A percentile compares a stretch with the other conserved stretches of the same genome.
Conservation (phyloP, 2,797 vertebrate species). For the Echiichthys vipera region DNA sequence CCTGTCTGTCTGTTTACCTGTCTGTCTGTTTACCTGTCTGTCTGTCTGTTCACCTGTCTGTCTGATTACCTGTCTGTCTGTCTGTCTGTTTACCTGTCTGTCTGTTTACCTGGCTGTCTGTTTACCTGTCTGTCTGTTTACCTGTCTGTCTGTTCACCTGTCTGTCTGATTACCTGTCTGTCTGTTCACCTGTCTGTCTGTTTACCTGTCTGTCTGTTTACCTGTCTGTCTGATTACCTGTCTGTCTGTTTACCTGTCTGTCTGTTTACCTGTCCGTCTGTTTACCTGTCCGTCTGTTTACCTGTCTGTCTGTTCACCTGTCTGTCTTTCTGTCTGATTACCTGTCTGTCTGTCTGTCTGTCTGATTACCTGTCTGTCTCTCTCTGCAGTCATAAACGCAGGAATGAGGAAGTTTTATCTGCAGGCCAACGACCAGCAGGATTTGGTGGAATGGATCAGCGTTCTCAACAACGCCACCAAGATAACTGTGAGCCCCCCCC, state of each 20-base stretch:
- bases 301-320: not conserved
- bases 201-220: not conserved
- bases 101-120: too few relatives aligned
- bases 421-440: constrained; percentile 98
- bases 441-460: constrained; percentile 95
- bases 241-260: not conserved
- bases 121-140: not conserved
- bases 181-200: too few relatives aligned
- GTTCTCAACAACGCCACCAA: constrained; percentile 98
- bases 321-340: not conserved
- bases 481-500: constrained; percentile 90
- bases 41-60: not conserved
- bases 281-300: too few relatives aligned
- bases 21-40: not conserved
- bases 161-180: too few relatives aligned
- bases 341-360: not conserved
- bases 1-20: too few relatives aligned
- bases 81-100: too few relatives aligned
- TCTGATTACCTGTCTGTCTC: not conserved
- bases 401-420: constrained; percentile 97
- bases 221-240: too few relatives aligned
- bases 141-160: too few relatives aligned
- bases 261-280: not conserved
- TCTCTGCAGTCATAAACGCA: constrained; percentile 91
- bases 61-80: too few relatives aligned